A percentile compares a stretch with the other conserved stretches of the same genome.
phyloP scores from a whole-genome alignment of 2,888 invertebrate species.

The Cactoblastis cactorum region DNA sequence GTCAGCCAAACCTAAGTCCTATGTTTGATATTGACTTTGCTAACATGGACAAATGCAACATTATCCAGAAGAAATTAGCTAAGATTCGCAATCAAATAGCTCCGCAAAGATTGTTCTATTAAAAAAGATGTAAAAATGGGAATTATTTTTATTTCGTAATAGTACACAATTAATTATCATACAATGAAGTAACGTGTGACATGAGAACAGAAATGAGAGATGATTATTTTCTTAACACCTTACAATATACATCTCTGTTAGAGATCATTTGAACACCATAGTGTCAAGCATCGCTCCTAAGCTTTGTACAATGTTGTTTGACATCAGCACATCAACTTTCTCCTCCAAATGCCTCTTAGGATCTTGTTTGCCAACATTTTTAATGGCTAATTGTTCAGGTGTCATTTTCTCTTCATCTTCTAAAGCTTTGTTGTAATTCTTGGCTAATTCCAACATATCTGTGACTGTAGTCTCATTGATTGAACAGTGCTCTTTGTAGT shows the following conservation, averaged over 20 bases:
- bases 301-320: slow-evolving; percentile 98
- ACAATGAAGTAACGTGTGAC: slow-evolving; percentile 44
- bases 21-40: slow-evolving; percentile 65
- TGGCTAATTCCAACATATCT: slow-evolving; percentile 97
- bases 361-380: slow-evolving; percentile 99
- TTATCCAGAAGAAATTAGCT: slow-evolving; percentile 40
- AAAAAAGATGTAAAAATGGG: slow-evolving; percentile 39
- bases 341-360: slow-evolving; percentile 99
- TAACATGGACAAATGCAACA: slow-evolving; percentile 40
- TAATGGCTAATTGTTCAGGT: slow-evolving; percentile 98
- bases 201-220: slow-evolving; percentile 34
- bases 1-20: slow-evolving; percentile 47
- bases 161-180: slow-evolving; percentile 55
- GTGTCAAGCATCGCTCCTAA: slow-evolving; percentile 97
- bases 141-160: slow-evolving; percentile 56
- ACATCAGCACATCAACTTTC: slow-evolving; percentile 97
- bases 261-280: slow-evolving; percentile 74
- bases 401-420: slow-evolving; percentile 99
- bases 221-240: slow-evolving; percentile 53
- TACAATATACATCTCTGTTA: slow-evolving; percentile 39
- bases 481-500: slow-evolving; percentile 95
- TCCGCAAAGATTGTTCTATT: slow-evolving; percentile 53
- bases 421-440: slow-evolving; percentile 97
- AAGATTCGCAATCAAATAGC: slow-evolving; percentile 56
- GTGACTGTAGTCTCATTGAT: slow-evolving; percentile 96